A percentile compares a stretch with the other conserved stretches of the same genome.
These are phyloP conservation scores for Rhinogobius similis DNA, from an alignment of 2,113 vertebrate species.

Conservation along the genomic window DNA sequence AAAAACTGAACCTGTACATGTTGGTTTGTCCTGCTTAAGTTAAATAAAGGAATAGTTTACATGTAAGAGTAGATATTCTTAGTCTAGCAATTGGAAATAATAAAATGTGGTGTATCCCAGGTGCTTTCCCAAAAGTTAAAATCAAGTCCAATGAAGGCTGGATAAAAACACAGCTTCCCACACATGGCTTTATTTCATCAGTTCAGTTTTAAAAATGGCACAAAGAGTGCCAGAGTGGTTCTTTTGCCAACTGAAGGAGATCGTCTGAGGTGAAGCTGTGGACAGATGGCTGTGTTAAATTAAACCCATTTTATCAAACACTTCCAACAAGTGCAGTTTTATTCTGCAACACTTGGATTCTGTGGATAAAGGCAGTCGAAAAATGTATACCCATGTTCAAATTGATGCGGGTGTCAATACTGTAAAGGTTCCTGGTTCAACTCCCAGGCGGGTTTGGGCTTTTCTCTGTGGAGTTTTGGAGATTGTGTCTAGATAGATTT, in stretches of 20 bases:
- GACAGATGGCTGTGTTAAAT: slow-evolving; percentile 66
- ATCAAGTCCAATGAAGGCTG: slow-evolving; percentile 21
- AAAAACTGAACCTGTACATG: no score
- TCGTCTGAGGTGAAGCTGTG: slow-evolving; percentile 54
- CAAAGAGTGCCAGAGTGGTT: slow-evolving; percentile 31
- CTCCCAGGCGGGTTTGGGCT: not conserved
- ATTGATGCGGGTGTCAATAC: no score
- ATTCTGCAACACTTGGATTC: slow-evolving; percentile 10
- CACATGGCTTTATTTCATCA: slow-evolving; percentile 28
- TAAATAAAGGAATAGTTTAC: not conserved
- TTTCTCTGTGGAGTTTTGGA: not conserved
- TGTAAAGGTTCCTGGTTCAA: not conserved
- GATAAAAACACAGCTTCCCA: slow-evolving; percentile 37
- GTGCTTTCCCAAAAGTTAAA: slow-evolving; percentile 28
- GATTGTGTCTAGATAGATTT: no score
- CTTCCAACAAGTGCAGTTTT: slow-evolving; percentile 19
- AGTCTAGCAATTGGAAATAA: slow-evolving; percentile 23
- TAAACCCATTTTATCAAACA: slow-evolving; percentile 45
- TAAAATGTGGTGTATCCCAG: slow-evolving; percentile 18
- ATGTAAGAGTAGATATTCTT: slow-evolving; percentile 9
- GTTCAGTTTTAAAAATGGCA: slow-evolving; percentile 37
- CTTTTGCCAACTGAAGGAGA: slow-evolving; percentile 40
- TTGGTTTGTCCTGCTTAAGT: not conserved
- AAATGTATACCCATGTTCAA: no score
- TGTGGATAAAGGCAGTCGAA: no score